phyloP scores from a whole-genome alignment of 1,140 invertebrate species.

The Cecropterus lyciades region DNA sequence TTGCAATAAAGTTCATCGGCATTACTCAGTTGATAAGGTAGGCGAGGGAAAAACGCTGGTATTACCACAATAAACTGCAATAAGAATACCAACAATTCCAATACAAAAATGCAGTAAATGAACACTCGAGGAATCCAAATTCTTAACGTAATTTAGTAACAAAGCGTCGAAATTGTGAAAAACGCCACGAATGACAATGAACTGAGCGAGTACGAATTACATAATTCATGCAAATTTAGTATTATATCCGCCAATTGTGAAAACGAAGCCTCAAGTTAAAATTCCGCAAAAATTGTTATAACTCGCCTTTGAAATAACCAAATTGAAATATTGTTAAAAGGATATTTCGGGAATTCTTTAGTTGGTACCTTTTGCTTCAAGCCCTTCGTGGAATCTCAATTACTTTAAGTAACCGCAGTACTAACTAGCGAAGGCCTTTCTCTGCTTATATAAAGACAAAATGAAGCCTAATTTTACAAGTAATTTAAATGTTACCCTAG shows the following conservation, averaged over 20 bases:
- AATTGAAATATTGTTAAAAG: slow-evolving; percentile 30
- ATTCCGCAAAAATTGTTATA: slow-evolving; percentile 34
- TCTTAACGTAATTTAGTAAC: slow-evolving; percentile 16
- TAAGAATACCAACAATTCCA: no score
- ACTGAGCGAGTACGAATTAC: slow-evolving; percentile 30
- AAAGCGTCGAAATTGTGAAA: slow-evolving; percentile 19
- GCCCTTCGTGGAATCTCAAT: slow-evolving; percentile 17
- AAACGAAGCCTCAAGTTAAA: slow-evolving; percentile 25
- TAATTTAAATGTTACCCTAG: no score
- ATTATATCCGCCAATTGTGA: slow-evolving; percentile 18
- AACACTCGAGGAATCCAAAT: slow-evolving; percentile 12
- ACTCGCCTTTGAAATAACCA: slow-evolving; percentile 17
- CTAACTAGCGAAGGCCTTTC: background rate
- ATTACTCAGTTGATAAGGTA: no score
- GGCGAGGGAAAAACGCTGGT: no score
- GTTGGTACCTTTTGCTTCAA: slow-evolving; percentile 17
- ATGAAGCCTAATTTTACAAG: no score
- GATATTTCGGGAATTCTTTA: slow-evolving; percentile 7
- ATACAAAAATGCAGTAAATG: slow-evolving; percentile 8
- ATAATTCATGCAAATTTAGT: slow-evolving; percentile 35
- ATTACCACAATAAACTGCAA: no score
- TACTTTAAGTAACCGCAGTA: slow-evolving; percentile 1
- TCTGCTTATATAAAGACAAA: background rate
- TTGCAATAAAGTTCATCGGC: no score
- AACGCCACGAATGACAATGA: slow-evolving; percentile 29